A percentile compares a stretch with the other conserved stretches of the same genome.
Evolutionary conservation across 2,797 vertebrate species (phyloP).

Genomic region (Phrynocephalus guinanensis): DNA sequence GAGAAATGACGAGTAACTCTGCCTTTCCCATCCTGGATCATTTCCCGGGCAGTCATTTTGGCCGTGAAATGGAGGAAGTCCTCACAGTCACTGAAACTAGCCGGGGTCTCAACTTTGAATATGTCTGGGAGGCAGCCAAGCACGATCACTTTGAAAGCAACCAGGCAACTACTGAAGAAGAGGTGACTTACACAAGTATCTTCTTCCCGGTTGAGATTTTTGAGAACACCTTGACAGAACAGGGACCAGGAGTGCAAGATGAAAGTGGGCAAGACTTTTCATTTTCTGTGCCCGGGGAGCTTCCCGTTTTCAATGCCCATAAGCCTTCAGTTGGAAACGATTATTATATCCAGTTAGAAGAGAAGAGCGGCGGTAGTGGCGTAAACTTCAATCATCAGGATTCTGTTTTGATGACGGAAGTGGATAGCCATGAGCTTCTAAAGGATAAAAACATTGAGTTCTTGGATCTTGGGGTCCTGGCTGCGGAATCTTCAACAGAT

Average conservation of each 20-base stretch:
- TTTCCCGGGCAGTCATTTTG: slow-evolving; percentile 87
- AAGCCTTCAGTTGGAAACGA: slow-evolving; percentile 90
- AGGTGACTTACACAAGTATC: slow-evolving; percentile 92
- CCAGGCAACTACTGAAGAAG: slow-evolving; percentile 83
- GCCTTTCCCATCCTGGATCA: slow-evolving; percentile 95
- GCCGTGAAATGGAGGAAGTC: slow-evolving; percentile 94
- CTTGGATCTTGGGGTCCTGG: slow-evolving; percentile 83
- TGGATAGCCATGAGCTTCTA: slow-evolving; percentile 71
- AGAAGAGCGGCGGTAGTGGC: slow-evolving; percentile 84
- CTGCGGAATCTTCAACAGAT: slow-evolving; percentile 90
- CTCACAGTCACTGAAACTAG: slow-evolving; percentile 98
- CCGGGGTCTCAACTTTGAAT: slow-evolving; percentile 97
- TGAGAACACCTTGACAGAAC: slow-evolving; percentile 87
- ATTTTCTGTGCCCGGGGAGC: slow-evolving; percentile 83
- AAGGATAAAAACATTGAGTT: slow-evolving; percentile 74
- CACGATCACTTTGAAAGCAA: slow-evolving; percentile 90
- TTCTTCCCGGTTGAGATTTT: slow-evolving; percentile 91
- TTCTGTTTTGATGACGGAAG: slow-evolving; percentile 73
- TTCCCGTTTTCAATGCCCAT: slow-evolving; percentile 94
- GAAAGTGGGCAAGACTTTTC: slow-evolving; percentile 74
- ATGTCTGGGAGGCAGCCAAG: slow-evolving; percentile 96
- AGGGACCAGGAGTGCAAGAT: slow-evolving; percentile 72
- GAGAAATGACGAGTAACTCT: slow-evolving; percentile 86
- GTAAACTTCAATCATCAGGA: slow-evolving; percentile 78
- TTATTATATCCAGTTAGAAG: slow-evolving; percentile 95